phyloP scores from a whole-genome alignment of 2,113 vertebrate genomes.

The Notiomystis cincta region DNA sequence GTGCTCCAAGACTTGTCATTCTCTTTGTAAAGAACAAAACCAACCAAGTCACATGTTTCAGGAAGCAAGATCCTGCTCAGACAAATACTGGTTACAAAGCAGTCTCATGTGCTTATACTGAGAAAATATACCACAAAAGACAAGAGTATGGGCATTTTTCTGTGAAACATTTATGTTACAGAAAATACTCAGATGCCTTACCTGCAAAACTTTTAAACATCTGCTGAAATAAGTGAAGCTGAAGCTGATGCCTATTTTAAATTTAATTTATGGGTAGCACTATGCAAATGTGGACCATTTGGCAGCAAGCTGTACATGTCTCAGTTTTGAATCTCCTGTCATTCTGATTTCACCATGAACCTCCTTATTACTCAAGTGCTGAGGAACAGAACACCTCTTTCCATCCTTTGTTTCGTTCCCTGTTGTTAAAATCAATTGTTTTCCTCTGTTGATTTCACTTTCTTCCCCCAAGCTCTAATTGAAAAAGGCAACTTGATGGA shows the following conservation, averaged over 20 bases:
- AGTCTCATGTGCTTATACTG: background rate
- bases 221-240: background rate
- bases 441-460: background rate
- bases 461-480: background rate
- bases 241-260: background rate
- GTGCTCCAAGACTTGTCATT: background rate
- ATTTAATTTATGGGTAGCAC: background rate
- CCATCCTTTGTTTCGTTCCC: background rate
- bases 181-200: background rate
- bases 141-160: background rate
- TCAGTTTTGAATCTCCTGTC: background rate
- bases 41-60: background rate
- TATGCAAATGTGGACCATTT: background rate
- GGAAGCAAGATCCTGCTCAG: background rate
- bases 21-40: background rate
- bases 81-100: background rate
- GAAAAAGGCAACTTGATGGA: background rate
- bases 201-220: background rate
- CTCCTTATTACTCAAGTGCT: background rate
- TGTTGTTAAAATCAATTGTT: background rate
- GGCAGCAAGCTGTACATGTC: background rate
- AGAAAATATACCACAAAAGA: background rate
- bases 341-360: background rate
- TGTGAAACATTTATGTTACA: background rate
- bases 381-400: background rate